A percentile compares a stretch with the other conserved stretches of the same genome.
Conservation (phyloP, 2,113 vertebrate species). For the Arenaria interpres region DNA sequence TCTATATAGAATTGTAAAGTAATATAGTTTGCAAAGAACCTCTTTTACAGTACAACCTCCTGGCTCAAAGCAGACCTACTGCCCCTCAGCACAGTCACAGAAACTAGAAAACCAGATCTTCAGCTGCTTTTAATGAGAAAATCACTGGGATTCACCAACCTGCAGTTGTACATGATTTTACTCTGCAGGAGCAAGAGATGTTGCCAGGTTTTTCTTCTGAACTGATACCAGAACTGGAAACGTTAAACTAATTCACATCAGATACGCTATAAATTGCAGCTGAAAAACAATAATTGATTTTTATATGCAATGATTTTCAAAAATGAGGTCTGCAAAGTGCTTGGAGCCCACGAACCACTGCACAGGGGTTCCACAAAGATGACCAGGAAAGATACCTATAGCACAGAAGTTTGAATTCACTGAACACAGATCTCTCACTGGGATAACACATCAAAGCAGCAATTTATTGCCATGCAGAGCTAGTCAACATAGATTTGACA, state of each 20-base stretch:
- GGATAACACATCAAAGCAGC: background rate
- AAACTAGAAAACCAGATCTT: background rate
- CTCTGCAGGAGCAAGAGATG: background rate
- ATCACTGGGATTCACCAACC: background rate
- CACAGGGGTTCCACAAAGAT: background rate
- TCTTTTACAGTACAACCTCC: background rate
- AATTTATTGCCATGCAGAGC: background rate
- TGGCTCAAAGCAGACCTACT: background rate
- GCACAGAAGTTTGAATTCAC: background rate
- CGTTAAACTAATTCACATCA: background rate
- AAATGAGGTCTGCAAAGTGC: background rate
- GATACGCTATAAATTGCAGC: background rate
- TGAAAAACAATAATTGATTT: background rate
- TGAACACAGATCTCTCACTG: background rate
- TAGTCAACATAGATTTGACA: background rate
- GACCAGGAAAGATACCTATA: too few species aligned
- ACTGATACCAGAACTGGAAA: background rate
- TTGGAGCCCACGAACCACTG: background rate
- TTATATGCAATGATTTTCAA: background rate
- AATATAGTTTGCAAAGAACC: background rate
- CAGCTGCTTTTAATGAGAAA: background rate
- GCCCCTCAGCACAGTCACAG: background rate
- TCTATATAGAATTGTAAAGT: background rate
- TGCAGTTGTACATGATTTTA: too few species aligned
- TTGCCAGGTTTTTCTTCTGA: background rate